A percentile compares a stretch with the other conserved stretches of the same genome.
These are phyloP conservation scores for Poeciliopsis paucimaculata DNA, from an alignment of 2,797 vertebrate genomes.

Conservation along the genomic window DNA sequence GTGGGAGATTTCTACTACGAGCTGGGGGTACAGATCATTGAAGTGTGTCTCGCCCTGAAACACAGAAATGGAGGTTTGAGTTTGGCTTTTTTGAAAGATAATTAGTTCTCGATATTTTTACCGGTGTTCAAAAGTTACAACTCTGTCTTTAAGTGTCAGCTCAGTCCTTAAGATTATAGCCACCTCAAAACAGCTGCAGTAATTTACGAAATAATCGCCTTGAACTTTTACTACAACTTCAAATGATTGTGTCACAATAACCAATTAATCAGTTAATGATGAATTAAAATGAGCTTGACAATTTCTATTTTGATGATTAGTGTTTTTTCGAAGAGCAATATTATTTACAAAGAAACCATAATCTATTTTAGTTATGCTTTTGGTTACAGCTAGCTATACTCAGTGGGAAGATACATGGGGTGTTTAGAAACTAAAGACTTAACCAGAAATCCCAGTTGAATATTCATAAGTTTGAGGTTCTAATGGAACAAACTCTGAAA, in stretches of 20 bases:
- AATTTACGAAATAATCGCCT: neutral
- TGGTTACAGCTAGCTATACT: neutral
- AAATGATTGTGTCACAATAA: neutral
- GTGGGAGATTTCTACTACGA: conserved; percentile 99
- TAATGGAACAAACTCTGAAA: neutral
- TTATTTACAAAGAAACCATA: too few relatives aligned
- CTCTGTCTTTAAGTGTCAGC: neutral
- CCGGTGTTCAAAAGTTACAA: neutral
- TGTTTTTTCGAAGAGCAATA: too few relatives aligned
- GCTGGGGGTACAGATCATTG: conserved; percentile 95
- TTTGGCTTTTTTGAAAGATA: neutral
- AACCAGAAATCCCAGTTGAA: neutral
- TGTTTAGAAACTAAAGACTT: too few relatives aligned
- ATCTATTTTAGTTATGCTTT: too few relatives aligned
- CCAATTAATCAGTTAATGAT: too few relatives aligned
- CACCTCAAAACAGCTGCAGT: neutral
- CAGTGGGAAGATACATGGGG: neutral
- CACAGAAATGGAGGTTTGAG: conserved; percentile 94
- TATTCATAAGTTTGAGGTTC: neutral
- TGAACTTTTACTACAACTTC: neutral
- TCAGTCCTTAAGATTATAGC: neutral
- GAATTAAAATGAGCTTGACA: too few relatives aligned
- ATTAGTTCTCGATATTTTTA: neutral
- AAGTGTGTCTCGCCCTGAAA: conserved; percentile 95
- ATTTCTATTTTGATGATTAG: too few relatives aligned